Conservation (phyloP, 2,888 invertebrate species). For the Drosophila algonquin region DNA sequence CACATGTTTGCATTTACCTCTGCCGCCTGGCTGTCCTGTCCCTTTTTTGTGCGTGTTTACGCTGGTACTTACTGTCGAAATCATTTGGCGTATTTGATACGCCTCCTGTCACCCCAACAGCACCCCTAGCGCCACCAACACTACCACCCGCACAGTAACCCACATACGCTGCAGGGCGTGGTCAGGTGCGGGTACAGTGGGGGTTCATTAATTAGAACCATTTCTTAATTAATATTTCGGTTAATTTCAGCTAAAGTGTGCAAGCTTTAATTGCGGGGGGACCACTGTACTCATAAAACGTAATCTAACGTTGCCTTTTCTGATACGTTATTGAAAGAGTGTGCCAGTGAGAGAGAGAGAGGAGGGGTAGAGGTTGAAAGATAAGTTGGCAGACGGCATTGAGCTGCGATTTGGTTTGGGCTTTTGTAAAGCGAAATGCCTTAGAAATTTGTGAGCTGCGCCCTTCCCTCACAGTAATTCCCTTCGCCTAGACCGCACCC, state of each 20-base stretch:
- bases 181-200: slow-evolving; percentile 2
- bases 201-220: background rate
- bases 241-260: background rate
- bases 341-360: background rate
- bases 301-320: slow-evolving; percentile 45
- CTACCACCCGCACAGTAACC: background rate
- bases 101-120: background rate
- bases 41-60: slow-evolving; percentile 6
- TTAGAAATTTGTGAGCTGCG: background rate
- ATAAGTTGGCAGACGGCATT: slow-evolving; percentile 35
- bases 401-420: slow-evolving; percentile 18
- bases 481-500: background rate
- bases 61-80: slow-evolving; percentile 39
- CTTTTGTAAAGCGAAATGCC: slow-evolving; percentile 35
- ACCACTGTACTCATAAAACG: slow-evolving; percentile 28
- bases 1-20: slow-evolving; percentile 51
- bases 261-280: background rate
- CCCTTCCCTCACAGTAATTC: background rate
- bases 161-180: slow-evolving; percentile 10
- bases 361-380: slow-evolving; percentile 19
- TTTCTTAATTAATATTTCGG: background rate
- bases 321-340: slow-evolving; percentile 7
- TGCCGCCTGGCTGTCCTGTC: background rate
- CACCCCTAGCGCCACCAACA: background rate
- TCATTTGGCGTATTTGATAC: slow-evolving; percentile 19